A percentile compares a stretch with the other conserved stretches of the same genome.
Conservation (phyloP, 2,888 invertebrate species). For the Oscheius sp. region DNA sequence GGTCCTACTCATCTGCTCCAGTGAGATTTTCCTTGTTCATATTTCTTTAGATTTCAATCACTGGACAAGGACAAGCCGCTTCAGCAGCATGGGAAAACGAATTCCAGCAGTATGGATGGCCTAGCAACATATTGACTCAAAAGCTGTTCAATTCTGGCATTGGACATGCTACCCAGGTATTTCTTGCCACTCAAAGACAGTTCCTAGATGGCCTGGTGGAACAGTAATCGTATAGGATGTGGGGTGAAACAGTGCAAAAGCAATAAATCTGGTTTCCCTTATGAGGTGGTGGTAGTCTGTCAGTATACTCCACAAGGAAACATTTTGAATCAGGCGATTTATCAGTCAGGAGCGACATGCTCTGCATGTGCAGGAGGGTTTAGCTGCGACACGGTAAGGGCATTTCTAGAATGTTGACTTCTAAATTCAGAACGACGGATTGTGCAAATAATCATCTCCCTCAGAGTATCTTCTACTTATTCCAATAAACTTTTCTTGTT, state of each 20-base stretch:
- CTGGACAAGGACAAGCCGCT: slow-evolving; percentile 3
- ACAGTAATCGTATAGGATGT: neutral
- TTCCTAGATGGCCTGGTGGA: slow-evolving; percentile 10
- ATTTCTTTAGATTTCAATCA: too few relatives aligned
- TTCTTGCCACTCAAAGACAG: neutral
- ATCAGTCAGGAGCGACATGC: slow-evolving; percentile 9
- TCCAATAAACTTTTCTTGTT: too few relatives aligned
- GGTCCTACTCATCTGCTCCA: too few relatives aligned
- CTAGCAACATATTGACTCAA: neutral
- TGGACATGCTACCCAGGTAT: slow-evolving; percentile 22
- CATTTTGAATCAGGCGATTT: neutral
- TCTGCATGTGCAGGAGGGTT: too few relatives aligned
- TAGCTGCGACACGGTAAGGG: too few relatives aligned
- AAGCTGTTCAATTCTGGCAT: neutral
- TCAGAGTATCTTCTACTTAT: too few relatives aligned
- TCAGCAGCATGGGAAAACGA: slow-evolving; percentile 11
- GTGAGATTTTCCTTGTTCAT: too few relatives aligned
- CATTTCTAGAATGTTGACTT: too few relatives aligned
- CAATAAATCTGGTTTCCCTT: neutral
- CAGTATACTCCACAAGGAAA: slow-evolving; percentile 23
- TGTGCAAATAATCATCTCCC: too few relatives aligned
- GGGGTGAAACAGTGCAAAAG: slow-evolving; percentile 5
- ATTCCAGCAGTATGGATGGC: slow-evolving; percentile 22
- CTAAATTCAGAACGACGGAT: too few relatives aligned
- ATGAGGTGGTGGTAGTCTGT: slow-evolving; percentile 16